Base-by-base conservation (phyloP, 2,797 vertebrate species). In the Todus mexicanus region DNA sequence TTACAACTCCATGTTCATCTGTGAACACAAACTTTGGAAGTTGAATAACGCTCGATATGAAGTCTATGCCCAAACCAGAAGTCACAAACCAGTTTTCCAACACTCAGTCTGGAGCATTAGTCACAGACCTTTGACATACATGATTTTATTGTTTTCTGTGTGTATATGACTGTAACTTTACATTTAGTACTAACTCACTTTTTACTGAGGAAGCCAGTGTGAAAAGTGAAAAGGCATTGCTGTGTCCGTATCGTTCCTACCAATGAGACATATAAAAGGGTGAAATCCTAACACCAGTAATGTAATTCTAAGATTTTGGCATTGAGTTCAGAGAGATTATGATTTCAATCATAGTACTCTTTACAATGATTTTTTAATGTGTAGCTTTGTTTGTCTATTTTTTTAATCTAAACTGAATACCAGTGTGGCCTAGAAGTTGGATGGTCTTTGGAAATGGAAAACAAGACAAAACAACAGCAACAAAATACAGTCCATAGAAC, bases 21-120 rank as follows among this genome's bases (percentile, higher is more conserved):
- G 19, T 48, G 9, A 82, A 31, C 10, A 50, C 14, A 60, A 14
- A 2, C 10, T 85, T 40, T 40, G 53, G 72, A 29, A 7, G 7
- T 0, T 71, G 35, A 48, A 5, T 38, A 71, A 72, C 5, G 45
- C 45, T 64, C 59, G 15, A 22, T 37, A 64, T 11, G n/a, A 75
- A 68, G 6, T 9, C 9, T 57, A 8, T 45, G 53, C 5, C 31
- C 50, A 82, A 79, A 63, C 31, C 19, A 63, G 53, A 88, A 48
- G 11, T 31, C 48, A 38, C 31, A 75, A 31, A 10, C 3, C 26
- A 35, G 17, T 68, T 78, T 78, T 53, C 35, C 9, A 20, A 57
- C 37, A 9, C 12, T 53, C 0, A 0, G 1, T 59, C 23, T 26
- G 20, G 6, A 91, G 2, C 37, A 12, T n/a, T 71, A 82, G 29